phyloP scores from a whole-genome alignment of 2,797 vertebrate species.

The Buphagus erythrorhynchus region DNA sequence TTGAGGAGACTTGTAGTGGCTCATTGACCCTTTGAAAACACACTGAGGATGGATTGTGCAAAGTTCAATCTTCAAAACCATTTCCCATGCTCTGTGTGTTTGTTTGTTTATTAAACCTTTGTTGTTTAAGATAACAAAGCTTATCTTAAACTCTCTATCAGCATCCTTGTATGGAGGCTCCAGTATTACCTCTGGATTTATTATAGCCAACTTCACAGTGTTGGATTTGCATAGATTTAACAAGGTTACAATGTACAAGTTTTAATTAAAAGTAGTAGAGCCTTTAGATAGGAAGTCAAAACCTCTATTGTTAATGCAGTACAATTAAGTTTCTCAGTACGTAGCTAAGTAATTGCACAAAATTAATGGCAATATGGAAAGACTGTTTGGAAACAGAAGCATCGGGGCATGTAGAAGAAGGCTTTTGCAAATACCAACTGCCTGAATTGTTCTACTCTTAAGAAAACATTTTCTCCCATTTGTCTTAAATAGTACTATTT shows the following conservation, averaged over 20 bases:
- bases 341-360: background rate
- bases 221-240: background rate
- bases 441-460: background rate
- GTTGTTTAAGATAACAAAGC: background rate
- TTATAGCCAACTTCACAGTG: background rate
- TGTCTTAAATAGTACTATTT: background rate
- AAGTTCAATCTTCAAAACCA: background rate
- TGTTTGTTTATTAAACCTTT: background rate
- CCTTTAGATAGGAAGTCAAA: slow-evolving; percentile 18
- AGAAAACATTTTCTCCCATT: background rate
- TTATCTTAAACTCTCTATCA: background rate
- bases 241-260: background rate
- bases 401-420: background rate
- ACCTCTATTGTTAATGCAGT: background rate
- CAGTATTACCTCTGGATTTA: background rate
- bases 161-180: background rate
- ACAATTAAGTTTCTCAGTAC: background rate
- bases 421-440: background rate
- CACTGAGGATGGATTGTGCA: background rate
- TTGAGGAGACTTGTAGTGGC: background rate
- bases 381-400: background rate
- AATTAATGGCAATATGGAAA: background rate
- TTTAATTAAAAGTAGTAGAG: background rate
- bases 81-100: background rate
- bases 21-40: background rate